Evolutionary conservation across 2,113 vertebrate genomes (phyloP).

Genomic region (Desmodus rotundus): DNA sequence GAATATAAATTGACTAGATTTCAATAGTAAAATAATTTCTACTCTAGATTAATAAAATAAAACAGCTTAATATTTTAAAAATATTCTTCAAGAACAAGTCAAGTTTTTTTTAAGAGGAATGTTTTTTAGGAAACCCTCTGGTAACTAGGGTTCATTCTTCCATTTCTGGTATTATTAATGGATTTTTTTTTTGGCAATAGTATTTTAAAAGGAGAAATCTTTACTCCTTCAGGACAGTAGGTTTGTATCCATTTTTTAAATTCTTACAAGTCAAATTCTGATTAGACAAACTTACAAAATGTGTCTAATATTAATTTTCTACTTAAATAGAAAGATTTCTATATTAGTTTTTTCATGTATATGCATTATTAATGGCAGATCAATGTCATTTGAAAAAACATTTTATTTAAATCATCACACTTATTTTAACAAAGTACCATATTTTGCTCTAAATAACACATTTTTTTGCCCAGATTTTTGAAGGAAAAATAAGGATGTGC

Average conservation of each 20-base stretch:
- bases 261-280: slow-evolving; percentile 9
- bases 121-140: not conserved
- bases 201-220: not conserved
- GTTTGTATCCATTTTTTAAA: not conserved
- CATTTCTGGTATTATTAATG: not conserved
- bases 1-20: not conserved
- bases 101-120: not conserved
- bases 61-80: not conserved
- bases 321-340: not conserved
- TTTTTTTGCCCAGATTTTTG: too few relatives aligned
- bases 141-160: not conserved
- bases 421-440: not conserved
- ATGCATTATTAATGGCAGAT: slow-evolving; percentile 9
- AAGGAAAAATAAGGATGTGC: too few relatives aligned
- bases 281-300: not conserved
- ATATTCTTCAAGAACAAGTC: not conserved
- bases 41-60: slow-evolving; percentile 12
- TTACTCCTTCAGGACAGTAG: not conserved
- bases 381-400: not conserved
- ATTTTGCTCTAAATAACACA: too few relatives aligned
- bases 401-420: not conserved
- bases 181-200: not conserved
- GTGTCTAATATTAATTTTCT: not conserved
- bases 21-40: not conserved
- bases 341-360: not conserved